These are phyloP conservation scores for Synanthedon andrenaeformis DNA, from an alignment of 2,888 invertebrate species.

Conservation along the genomic window DNA sequence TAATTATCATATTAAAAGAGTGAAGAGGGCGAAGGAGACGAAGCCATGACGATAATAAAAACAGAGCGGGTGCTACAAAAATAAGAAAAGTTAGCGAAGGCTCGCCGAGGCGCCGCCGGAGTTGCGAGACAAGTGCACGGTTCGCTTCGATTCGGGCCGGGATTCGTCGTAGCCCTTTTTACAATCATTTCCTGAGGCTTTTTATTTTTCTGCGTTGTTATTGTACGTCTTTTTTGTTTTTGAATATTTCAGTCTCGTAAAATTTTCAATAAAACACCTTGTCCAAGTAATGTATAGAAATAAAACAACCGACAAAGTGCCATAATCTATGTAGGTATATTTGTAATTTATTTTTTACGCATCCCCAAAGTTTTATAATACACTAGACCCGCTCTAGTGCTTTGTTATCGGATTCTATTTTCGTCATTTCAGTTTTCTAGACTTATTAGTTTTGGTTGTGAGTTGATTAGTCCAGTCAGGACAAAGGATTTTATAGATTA, in stretches of 20 bases:
- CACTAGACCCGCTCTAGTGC: too few relatives aligned
- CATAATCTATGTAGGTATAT: too few relatives aligned
- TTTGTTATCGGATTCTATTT: too few relatives aligned
- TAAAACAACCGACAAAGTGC: too few relatives aligned
- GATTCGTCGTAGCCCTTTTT: slow-evolving; percentile 34
- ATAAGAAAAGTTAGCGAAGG: slow-evolving; percentile 56
- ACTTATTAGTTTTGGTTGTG: too few relatives aligned
- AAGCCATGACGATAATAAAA: slow-evolving; percentile 45
- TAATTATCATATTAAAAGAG: neutral
- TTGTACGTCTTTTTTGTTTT: slow-evolving; percentile 13
- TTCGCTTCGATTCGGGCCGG: slow-evolving; percentile 17
- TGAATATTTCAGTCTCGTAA: slow-evolving; percentile 15
- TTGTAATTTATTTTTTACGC: too few relatives aligned
- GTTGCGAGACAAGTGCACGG: slow-evolving; percentile 19
- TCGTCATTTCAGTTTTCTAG: too few relatives aligned
- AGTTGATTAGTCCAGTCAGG: too few relatives aligned
- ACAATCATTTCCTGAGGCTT: slow-evolving; percentile 38
- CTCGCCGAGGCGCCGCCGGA: slow-evolving; percentile 42
- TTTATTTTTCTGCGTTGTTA: slow-evolving; percentile 12
- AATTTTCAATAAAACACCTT: neutral
- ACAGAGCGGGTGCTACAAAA: slow-evolving; percentile 46
- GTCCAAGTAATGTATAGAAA: neutral
- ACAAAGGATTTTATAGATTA: too few relatives aligned
- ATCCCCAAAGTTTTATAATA: too few relatives aligned
- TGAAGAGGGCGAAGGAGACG: slow-evolving; percentile 24